Conservation (phyloP, 2,113 vertebrate species). For the Platichthys stellatus region DNA sequence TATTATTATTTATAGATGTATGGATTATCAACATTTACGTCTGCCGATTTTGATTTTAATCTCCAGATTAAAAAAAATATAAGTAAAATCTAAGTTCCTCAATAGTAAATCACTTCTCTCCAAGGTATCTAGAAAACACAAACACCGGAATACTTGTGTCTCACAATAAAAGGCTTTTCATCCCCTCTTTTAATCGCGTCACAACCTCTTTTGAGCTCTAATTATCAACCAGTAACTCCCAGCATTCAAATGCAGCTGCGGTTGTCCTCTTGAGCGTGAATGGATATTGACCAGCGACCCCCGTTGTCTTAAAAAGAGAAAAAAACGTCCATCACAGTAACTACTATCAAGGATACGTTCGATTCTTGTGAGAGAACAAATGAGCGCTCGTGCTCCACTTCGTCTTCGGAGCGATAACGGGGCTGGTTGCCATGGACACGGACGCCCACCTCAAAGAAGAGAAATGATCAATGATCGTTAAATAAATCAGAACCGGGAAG, state of each 20-base stretch:
- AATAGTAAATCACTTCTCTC: neutral
- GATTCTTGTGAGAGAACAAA: neutral
- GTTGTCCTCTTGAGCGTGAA: neutral
- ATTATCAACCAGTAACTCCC: neutral
- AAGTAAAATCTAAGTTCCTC: neutral
- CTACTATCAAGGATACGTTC: neutral
- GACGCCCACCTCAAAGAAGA: neutral
- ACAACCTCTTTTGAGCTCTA: neutral
- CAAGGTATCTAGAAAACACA: too few relatives aligned
- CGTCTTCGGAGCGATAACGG: neutral
- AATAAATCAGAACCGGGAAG: neutral
- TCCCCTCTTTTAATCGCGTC: neutral
- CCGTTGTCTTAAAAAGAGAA: neutral
- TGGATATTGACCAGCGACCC: neutral
- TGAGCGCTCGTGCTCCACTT: neutral
- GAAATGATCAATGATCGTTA: neutral
- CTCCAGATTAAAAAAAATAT: too few relatives aligned
- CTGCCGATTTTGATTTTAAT: neutral
- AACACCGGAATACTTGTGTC: too few relatives aligned
- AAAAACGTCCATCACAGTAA: neutral
- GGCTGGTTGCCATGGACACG: constrained; percentile 60
- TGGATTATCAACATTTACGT: neutral
- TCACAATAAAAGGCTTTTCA: neutral
- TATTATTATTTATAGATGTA: too few relatives aligned
- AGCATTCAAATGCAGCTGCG: constrained; percentile 67